phyloP scores from a whole-genome alignment of 2,113 vertebrate genomes.

The Circaetus cinerascens region DNA sequence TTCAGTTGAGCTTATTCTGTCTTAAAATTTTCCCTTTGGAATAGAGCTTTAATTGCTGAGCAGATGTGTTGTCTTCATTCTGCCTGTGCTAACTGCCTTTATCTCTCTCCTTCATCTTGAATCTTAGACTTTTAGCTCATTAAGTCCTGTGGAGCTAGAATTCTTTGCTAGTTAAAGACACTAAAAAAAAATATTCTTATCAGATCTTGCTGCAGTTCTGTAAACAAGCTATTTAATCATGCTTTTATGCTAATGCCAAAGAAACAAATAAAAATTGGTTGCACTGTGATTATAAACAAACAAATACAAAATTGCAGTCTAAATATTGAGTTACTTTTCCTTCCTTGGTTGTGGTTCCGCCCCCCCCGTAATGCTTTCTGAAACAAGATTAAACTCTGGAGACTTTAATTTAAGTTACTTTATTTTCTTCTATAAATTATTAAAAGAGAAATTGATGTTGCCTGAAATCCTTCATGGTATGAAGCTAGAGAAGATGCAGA shows the following conservation, averaged over 20 bases:
- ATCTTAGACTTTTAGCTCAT: background rate
- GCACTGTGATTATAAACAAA: constrained; percentile 17
- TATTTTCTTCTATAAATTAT: too few relatives aligned
- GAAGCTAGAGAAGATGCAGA: background rate
- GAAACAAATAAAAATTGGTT: constrained; percentile 8
- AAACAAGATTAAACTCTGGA: background rate
- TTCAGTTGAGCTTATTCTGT: background rate
- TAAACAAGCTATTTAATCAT: constrained; percentile 31
- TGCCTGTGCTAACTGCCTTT: background rate
- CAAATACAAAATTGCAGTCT: background rate
- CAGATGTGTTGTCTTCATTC: background rate
- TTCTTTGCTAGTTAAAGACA: background rate
- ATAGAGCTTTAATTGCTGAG: background rate
- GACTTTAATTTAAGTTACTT: background rate
- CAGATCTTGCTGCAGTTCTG: constrained; percentile 5
- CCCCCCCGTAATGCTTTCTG: background rate
- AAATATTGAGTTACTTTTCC: constrained; percentile 3
- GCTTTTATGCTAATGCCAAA: constrained; percentile 45
- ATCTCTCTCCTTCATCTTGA: background rate
- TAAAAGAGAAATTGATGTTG: background rate
- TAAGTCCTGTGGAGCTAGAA: background rate
- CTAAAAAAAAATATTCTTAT: background rate
- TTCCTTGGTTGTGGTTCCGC: background rate
- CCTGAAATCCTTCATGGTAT: background rate
- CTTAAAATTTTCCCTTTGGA: background rate